Evolutionary conservation across 2,113 vertebrate genomes (phyloP), one percentile per base, ranked within the genome.

Genomic region (Natator depressus): DNA sequence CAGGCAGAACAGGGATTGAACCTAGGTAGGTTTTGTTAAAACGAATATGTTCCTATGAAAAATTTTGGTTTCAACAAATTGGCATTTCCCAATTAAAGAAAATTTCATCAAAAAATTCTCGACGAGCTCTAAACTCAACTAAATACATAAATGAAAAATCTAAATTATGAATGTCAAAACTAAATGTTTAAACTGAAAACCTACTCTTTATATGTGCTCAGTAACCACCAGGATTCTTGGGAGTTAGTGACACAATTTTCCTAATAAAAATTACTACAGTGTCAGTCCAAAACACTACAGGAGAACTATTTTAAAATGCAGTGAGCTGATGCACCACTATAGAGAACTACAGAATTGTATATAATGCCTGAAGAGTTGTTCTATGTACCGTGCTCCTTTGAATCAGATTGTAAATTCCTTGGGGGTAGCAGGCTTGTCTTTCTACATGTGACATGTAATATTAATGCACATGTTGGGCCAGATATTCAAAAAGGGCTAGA

Each of bases 331-430:
- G 47, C 1, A 1, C 27, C 0, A 1, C 3, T 42, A 72, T 46
- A 9, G 1, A 83, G 24, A 7, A 19, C 10, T 38, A 3, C 0
- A 1, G 22, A 19, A 5, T 59, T 51, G 19, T 27, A 3, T 25
- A 0, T 12, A 35, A 76, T 31, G 51, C 31, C 16, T 17, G 75
- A 54, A 2, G 5, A 0, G 0, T 8, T 16, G 35, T 85, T 78
- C 76, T 25, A 2, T 0, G 5, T 55, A 10, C 31, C 27, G 1
- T 38, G 1, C 0, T 0, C 38, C 76, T 8, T 4, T 12, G 69
- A 12, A 13, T 29, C 10, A 35, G 5, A 0, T 5, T 47, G 27
- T 7, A 6, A 10, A 0, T 46, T 82, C 46, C n/a, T 20, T n/a
- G 5, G 46, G 42, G 16, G 29, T 2, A 22, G 55, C 50, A 16